These are phyloP conservation scores for Holacanthus passer DNA, from an alignment of 2,113 vertebrate genomes.

Conservation along the genomic window DNA sequence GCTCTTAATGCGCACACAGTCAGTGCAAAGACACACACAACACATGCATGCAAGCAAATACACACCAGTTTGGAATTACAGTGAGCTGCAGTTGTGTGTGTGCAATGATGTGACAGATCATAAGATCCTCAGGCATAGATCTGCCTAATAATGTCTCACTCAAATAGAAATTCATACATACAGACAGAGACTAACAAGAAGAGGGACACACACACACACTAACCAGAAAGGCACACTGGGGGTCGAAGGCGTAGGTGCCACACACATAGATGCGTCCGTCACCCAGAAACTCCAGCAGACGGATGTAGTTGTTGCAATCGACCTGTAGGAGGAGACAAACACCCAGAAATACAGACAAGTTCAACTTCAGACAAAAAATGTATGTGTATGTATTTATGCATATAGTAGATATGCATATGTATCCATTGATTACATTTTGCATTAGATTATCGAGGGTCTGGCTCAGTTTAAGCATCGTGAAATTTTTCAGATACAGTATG, in stretches of 20 bases:
- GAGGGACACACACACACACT: constrained; percentile 68
- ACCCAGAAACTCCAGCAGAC: constrained; percentile 87
- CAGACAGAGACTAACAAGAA: background rate
- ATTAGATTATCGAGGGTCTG: background rate
- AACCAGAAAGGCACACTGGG: constrained; percentile 91
- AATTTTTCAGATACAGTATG: background rate
- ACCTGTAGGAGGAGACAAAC: constrained; percentile 83
- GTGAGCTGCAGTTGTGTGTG: background rate
- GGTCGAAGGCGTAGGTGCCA: constrained; percentile 92
- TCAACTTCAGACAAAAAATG: background rate
- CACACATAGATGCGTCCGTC: constrained; percentile 87
- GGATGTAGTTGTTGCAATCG: constrained; percentile 91
- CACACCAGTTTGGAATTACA: background rate
- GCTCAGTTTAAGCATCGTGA: background rate
- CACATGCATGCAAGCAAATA: background rate
- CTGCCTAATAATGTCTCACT: background rate
- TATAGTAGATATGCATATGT: too few species aligned
- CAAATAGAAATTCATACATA: background rate
- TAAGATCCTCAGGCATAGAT: background rate
- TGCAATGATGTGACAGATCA: background rate
- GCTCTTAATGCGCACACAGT: background rate
- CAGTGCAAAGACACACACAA: constrained; percentile 7
- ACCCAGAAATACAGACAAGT: background rate
- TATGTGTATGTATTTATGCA: too few species aligned
- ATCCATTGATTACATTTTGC: background rate